Evolutionary conservation across 2,888 invertebrate species (phyloP), one percentile per base, ranked within the genome.

Genomic region (Macrophya alboannulata): DNA sequence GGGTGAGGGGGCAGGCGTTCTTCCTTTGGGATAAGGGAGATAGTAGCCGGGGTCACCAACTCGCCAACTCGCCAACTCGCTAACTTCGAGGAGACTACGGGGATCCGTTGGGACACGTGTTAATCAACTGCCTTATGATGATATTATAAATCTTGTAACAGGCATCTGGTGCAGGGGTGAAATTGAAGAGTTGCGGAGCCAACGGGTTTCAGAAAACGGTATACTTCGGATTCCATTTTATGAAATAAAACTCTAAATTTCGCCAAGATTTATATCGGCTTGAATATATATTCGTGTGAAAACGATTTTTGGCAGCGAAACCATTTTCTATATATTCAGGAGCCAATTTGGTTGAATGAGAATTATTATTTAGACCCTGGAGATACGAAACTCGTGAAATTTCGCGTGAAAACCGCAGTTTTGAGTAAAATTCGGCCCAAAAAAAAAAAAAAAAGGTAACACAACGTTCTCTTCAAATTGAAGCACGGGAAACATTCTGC

Each of bases 21-120:
- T 77, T 77, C 77, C 77, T 77, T 55, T 77, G 77, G 77, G 77
- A 77, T 55, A 77, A 55, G 77, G 43, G 74, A 45, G 74, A 74
- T 43, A 37, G 51, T 43, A 37, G 51, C 77, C 31, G 77, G 77
- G 77, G 48, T 77, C 48, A 37, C 77, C 48, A 48, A 77, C 77
- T 77, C 77, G 77, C 77, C 37, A 77, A 77, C 17, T 48, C 17
- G 10, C 43, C 10, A 74, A 48, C 55, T 51, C 25, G 48, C 37
- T 37, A 76, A 45, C 25, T 48, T 76, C 40, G 71, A 48, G 45
- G 37, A 77, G 31, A 51, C 55, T 25, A 31, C 51, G 77, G 25
- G 51, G 55, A 51, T 77, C 77, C 77, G 25, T 37, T 55, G 55
- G 45, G 74, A 77, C 77, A 51, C 43, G 77, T 31, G 51, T 77